Evolutionary conservation across 2,797 vertebrate species (phyloP).

Genomic region (Podargus strigoides): DNA sequence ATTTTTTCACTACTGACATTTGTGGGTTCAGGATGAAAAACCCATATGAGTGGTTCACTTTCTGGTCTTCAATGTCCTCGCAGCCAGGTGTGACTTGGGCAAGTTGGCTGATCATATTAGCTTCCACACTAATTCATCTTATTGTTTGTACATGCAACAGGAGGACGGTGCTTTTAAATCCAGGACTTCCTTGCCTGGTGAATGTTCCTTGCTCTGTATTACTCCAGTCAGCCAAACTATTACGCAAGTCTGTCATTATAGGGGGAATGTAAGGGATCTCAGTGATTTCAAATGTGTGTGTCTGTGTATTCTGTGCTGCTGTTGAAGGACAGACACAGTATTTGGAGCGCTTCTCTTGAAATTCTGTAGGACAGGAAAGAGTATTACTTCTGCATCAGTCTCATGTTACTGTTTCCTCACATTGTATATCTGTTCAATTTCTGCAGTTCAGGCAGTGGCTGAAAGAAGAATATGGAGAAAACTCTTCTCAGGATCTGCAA

Average conservation of each 20-base stretch:
- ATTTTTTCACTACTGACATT: not conserved
- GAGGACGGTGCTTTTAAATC: not conserved
- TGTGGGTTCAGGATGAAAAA: not conserved
- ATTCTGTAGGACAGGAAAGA: too few species aligned
- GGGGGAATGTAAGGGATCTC: not conserved
- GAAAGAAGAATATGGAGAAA: constrained; percentile 84
- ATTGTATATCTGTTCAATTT: not conserved
- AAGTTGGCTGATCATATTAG: not conserved
- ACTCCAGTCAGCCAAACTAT: not conserved
- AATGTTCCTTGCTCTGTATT: not conserved
- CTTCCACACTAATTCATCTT: not conserved
- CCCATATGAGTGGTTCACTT: not conserved
- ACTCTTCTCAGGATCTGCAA: constrained; percentile 84
- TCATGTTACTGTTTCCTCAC: not conserved
- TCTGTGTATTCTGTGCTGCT: not conserved
- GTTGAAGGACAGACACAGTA: not conserved
- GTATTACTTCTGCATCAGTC: not conserved
- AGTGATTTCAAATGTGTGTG: not conserved
- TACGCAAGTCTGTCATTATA: not conserved
- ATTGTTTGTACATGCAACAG: not conserved
- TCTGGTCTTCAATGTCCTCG: not conserved
- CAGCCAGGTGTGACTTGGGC: not conserved
- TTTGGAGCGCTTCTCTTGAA: not conserved
- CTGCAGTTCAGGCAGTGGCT: constrained; percentile 89
- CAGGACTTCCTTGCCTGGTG: not conserved